phyloP scores from a whole-genome alignment of 2,888 invertebrate species.

The Eupithecia tripunctaria region DNA sequence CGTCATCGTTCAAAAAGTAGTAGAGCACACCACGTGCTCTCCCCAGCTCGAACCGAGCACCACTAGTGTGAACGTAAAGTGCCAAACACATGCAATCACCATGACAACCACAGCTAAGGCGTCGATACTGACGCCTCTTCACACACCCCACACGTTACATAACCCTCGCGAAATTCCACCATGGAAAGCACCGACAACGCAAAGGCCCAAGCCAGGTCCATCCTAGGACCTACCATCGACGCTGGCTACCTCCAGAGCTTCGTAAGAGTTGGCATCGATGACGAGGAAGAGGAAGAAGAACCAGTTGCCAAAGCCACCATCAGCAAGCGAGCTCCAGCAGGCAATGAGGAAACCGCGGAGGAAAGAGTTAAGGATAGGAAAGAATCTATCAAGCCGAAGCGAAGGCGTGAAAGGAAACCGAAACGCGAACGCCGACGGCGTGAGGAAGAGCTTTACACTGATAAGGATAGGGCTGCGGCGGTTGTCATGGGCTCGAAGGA shows the following conservation, averaged over 20 bases:
- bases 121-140: slow-evolving; percentile 75
- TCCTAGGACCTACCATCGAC: slow-evolving; percentile 88
- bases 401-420: slow-evolving; percentile 66
- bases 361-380: slow-evolving; percentile 70
- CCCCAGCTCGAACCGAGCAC: slow-evolving; percentile 42
- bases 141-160: slow-evolving; percentile 69
- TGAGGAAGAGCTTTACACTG: slow-evolving; percentile 92
- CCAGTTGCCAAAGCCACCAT: slow-evolving; percentile 70
- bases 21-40: slow-evolving; percentile 39
- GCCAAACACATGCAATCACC: slow-evolving; percentile 75
- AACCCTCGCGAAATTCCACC: slow-evolving; percentile 49
- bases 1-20: neutral
- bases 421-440: slow-evolving; percentile 72
- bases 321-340: slow-evolving; percentile 72
- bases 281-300: slow-evolving; percentile 72
- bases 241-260: slow-evolving; percentile 92
- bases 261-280: slow-evolving; percentile 87
- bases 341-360: slow-evolving; percentile 58
- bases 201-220: slow-evolving; percentile 82
- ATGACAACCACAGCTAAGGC: slow-evolving; percentile 76
- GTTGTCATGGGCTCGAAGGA: slow-evolving; percentile 94
- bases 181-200: slow-evolving; percentile 72
- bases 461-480: slow-evolving; percentile 95
- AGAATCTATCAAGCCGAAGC: slow-evolving; percentile 68
- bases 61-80: slow-evolving; percentile 63